These are phyloP conservation scores for Melitaea athalia DNA, from an alignment of 2,888 invertebrate genomes.

Conservation along the genomic window DNA sequence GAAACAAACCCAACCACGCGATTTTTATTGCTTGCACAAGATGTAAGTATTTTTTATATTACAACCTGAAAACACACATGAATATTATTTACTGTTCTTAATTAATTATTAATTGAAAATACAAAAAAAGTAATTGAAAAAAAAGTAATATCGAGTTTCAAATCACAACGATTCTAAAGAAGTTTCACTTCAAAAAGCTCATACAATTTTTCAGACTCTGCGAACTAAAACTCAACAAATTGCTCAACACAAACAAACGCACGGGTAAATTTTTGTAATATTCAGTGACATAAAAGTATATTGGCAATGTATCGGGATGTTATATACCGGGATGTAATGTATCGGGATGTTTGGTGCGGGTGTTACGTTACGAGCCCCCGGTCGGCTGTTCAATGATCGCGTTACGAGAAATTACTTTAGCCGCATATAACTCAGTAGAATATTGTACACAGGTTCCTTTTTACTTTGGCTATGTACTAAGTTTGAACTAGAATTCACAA, in stretches of 20 bases:
- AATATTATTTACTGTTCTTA: too few species aligned
- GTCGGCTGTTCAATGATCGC: conserved; percentile 7
- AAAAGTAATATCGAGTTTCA: too few species aligned
- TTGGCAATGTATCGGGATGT: conserved; percentile 8
- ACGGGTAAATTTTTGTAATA: conserved; percentile 14
- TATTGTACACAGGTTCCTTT: conserved; percentile 5
- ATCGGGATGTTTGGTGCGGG: conserved; percentile 13
- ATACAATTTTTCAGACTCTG: background rate
- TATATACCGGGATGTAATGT: conserved; percentile 17
- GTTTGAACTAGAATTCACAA: background rate
- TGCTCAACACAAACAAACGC: background rate
- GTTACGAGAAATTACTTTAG: conserved; percentile 9
- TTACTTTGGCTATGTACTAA: background rate
- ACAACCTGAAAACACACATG: too few species aligned
- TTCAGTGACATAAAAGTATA: conserved; percentile 16
- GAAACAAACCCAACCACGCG: too few species aligned
- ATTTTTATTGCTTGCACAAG: too few species aligned
- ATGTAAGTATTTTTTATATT: too few species aligned
- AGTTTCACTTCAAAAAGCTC: background rate
- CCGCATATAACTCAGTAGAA: conserved; percentile 11
- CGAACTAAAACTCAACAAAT: background rate
- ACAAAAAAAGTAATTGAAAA: too few species aligned
- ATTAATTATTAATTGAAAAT: too few species aligned
- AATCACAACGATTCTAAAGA: too few species aligned
- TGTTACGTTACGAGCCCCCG: conserved; percentile 13